phyloP scores from a whole-genome alignment of 35 echinoderm and acorn worm species.

The Nesometra sesokonis region DNA sequence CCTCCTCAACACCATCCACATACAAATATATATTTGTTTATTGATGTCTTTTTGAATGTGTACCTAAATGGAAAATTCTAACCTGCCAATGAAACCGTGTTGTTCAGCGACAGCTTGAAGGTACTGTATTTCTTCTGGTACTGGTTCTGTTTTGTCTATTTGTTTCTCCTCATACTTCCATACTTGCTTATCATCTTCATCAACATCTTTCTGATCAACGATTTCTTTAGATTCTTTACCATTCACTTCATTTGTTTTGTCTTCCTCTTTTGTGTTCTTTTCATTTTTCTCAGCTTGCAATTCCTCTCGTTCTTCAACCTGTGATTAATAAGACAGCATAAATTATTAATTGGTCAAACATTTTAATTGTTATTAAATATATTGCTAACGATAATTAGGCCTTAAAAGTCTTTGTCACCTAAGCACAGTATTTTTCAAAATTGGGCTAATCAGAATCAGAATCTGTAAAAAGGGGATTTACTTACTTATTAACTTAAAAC shows the following conservation, averaged over 20 bases:
- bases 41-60: no score
- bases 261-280: not conserved
- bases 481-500: no score
- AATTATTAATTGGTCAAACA: no score
- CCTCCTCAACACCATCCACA: no score
- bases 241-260: not conserved
- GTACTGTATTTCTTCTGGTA: slow-evolving; percentile 60
- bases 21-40: no score
- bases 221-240: not conserved
- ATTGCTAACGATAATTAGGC: no score
- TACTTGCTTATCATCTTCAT: slow-evolving; percentile 30
- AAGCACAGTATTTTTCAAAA: no score
- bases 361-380: no score
- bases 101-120: slow-evolving; percentile 64
- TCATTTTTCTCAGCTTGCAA: slow-evolving; percentile 17
- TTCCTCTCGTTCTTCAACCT: slow-evolving; percentile 38
- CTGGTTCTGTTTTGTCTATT: slow-evolving; percentile 31
- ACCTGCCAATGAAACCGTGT: slow-evolving; percentile 95
- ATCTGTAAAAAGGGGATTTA: no score
- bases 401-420: no score
- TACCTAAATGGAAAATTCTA: not conserved
- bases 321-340: not conserved
- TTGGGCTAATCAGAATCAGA: no score
- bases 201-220: not conserved
- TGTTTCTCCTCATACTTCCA: slow-evolving; percentile 91